phyloP scores from a whole-genome alignment of 92 coral and sea anemone genomes.

The Siderastrea radians region DNA sequence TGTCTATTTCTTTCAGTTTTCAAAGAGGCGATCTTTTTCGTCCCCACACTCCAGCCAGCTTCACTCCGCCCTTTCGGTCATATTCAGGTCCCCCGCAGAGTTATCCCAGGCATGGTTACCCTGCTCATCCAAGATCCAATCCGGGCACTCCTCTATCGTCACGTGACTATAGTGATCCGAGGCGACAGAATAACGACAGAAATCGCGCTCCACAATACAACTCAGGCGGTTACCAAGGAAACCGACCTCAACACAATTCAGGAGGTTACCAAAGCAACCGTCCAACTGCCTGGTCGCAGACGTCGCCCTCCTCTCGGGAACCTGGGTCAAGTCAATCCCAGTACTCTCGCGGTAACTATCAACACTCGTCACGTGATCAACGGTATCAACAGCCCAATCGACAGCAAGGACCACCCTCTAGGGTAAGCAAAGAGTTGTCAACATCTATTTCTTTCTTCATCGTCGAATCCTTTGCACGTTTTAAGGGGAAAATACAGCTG shows the following conservation, averaged over 20 bases:
- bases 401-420: conserved; percentile 23
- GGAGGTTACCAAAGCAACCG: conserved; percentile 49
- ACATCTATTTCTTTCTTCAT: not conserved
- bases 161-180: conserved; percentile 55
- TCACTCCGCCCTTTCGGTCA: conserved; percentile 32
- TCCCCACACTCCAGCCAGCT: conserved; percentile 39
- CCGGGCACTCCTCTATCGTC: conserved; percentile 66
- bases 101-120: conserved; percentile 53
- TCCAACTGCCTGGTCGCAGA: conserved; percentile 45
- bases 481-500: no score
- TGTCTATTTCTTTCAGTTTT: conserved; percentile 18
- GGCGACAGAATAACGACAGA: conserved; percentile 55
- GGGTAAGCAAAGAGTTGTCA: conserved; percentile 44
- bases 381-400: conserved; percentile 32
- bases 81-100: conserved; percentile 49
- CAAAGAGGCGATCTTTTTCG: conserved; percentile 47
- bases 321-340: conserved; percentile 44
- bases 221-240: conserved; percentile 57
- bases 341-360: conserved; percentile 15
- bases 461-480: no score
- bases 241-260: conserved; percentile 3
- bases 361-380: conserved; percentile 49
- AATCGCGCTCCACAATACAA: conserved; percentile 27
- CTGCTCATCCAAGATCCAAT: conserved; percentile 45
- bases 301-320: conserved; percentile 8